A percentile compares a stretch with the other conserved stretches of the same genome.
Conservation (phyloP, 2,797 vertebrate species). For the Parotocinclus haroldoi region DNA sequence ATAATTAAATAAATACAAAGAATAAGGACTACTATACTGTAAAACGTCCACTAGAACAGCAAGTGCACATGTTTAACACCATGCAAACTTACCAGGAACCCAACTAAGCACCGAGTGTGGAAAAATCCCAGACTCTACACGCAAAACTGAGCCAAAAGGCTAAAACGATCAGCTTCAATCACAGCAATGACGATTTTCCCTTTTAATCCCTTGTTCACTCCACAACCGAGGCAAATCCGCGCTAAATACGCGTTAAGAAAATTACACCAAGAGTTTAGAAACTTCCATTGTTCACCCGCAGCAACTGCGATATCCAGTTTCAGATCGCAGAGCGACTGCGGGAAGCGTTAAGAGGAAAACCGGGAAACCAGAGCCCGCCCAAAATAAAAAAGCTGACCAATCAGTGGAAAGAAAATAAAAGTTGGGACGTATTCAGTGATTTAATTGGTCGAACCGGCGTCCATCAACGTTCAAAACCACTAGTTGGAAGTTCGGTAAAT, state of each 20-base stretch:
- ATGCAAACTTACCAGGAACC: constrained; percentile 17
- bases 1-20: no score
- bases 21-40: no score
- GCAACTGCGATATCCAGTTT: constrained; percentile 25
- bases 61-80: no score
- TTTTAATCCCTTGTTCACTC: background rate
- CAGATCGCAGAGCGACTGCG: constrained; percentile 8
- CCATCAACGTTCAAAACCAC: constrained; percentile 35
- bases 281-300: constrained; percentile 38
- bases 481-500: constrained; percentile 1
- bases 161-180: background rate
- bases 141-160: background rate
- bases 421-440: constrained; percentile 53
- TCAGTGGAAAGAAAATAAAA: constrained; percentile 40
- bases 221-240: background rate
- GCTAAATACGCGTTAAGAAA: background rate
- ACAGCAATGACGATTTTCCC: background rate
- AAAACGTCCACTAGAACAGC: no score
- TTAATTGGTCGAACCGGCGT: constrained; percentile 60
- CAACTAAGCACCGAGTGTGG: background rate
- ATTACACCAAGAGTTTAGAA: background rate
- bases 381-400: constrained; percentile 55
- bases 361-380: constrained; percentile 66
- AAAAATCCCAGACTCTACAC: background rate
- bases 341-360: constrained; percentile 65